These are phyloP conservation scores for Netelia fuscicornis DNA, from an alignment of 2,888 invertebrate species.

Conservation along the genomic window DNA sequence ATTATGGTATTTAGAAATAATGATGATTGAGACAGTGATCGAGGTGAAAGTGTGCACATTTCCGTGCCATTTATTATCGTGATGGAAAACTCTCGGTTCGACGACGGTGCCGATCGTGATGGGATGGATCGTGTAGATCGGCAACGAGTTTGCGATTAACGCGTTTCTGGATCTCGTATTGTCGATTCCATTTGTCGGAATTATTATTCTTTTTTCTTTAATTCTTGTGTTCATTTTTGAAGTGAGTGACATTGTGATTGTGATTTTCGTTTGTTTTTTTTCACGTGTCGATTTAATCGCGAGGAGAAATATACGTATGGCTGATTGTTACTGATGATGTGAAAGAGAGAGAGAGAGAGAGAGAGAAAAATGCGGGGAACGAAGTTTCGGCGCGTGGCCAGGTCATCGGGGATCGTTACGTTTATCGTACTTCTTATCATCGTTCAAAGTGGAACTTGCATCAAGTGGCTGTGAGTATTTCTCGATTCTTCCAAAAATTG, in stretches of 20 bases:
- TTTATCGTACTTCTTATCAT: conserved; percentile 77
- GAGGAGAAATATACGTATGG: background rate
- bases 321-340: conserved; percentile 71
- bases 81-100: conserved; percentile 58
- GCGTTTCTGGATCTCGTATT: conserved; percentile 3
- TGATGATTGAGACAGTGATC: conserved; percentile 14
- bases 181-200: background rate
- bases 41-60: conserved; percentile 42
- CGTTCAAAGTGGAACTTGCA: conserved; percentile 80
- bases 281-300: background rate
- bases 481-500: background rate
- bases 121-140: conserved; percentile 39
- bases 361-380: conserved; percentile 75
- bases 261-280: background rate
- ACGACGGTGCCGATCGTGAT: conserved; percentile 39
- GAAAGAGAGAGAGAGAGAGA: conserved; percentile 72
- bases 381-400: conserved; percentile 63
- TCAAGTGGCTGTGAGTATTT: conserved; percentile 84
- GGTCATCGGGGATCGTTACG: conserved; percentile 64
- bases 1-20: background rate
- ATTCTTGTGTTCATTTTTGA: background rate
- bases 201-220: background rate
- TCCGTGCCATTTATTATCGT: conserved; percentile 28
- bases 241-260: conserved; percentile 19
- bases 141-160: conserved; percentile 48